These are phyloP conservation scores for Tichodroma muraria DNA, from an alignment of 2,113 vertebrate genomes.

Conservation along the genomic window DNA sequence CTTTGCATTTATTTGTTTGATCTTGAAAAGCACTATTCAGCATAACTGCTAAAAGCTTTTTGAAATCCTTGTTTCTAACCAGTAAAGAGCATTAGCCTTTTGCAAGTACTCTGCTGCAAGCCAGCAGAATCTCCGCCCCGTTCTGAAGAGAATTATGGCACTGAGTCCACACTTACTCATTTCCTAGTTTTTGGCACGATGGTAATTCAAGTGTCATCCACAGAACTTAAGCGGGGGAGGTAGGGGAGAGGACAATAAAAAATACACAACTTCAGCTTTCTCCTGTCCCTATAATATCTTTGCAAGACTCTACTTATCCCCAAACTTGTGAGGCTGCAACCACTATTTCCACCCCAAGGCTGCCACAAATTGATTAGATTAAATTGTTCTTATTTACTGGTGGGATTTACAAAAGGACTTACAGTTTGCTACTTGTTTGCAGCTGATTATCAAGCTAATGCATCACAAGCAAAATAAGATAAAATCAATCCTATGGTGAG, in stretches of 20 bases:
- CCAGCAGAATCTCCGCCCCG: neutral
- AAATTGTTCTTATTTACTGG: neutral
- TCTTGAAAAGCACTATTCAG: neutral
- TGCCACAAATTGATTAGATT: neutral
- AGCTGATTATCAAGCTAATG: neutral
- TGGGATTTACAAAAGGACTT: neutral
- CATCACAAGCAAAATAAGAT: neutral
- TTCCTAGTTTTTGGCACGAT: conserved; percentile 15
- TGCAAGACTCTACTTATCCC: neutral
- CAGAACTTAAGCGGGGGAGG: neutral
- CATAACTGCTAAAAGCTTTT: neutral
- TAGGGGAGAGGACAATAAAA: neutral
- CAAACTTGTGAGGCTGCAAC: neutral
- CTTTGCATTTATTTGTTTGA: neutral
- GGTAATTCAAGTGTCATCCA: neutral
- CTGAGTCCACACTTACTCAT: neutral
- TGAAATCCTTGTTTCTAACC: neutral
- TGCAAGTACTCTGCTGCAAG: neutral
- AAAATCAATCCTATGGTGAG: neutral
- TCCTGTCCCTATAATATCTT: neutral
- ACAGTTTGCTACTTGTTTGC: neutral
- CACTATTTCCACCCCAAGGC: neutral
- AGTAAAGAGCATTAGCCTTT: neutral
- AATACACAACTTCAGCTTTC: neutral
- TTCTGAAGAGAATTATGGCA: neutral